Evolutionary conservation across 2,888 invertebrate species (phyloP).

Genomic region (Erynnis tages): DNA sequence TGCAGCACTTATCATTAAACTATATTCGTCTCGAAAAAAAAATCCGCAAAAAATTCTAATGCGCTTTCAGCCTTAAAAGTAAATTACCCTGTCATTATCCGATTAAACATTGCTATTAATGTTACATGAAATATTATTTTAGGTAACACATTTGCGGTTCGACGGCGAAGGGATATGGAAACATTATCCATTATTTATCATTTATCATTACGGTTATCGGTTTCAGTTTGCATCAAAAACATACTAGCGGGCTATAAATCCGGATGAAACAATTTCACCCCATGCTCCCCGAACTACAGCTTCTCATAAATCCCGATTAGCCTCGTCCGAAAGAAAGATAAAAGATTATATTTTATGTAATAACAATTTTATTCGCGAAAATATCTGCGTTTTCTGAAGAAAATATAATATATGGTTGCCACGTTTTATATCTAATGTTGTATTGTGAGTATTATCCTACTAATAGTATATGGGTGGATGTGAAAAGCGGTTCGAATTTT

Average conservation of each 20-base stretch:
- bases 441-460: too few relatives aligned
- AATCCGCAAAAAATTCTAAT: neutral
- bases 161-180: slow-evolving; percentile 1
- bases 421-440: too few relatives aligned
- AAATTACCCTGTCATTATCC: slow-evolving; percentile 6
- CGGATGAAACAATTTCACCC: slow-evolving; percentile 73
- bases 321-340: slow-evolving; percentile 51
- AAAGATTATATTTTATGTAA: slow-evolving; percentile 45
- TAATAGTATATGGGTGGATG: too few relatives aligned
- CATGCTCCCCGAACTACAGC: slow-evolving; percentile 68
- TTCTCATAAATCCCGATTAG: slow-evolving; percentile 68
- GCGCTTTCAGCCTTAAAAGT: neutral
- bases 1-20: too few relatives aligned
- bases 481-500: too few relatives aligned
- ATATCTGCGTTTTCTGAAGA: too few relatives aligned
- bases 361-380: slow-evolving; percentile 33
- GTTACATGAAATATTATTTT: slow-evolving; percentile 19
- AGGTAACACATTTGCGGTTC: slow-evolving; percentile 11
- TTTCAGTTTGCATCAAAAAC: slow-evolving; percentile 55
- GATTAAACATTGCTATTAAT: slow-evolving; percentile 13
- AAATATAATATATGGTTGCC: too few relatives aligned
- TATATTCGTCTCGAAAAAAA: too few relatives aligned
- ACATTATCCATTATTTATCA: slow-evolving; percentile 12
- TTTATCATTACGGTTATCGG: slow-evolving; percentile 35
- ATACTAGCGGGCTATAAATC: slow-evolving; percentile 68